phyloP scores from a whole-genome alignment of 2,797 vertebrate species.

The Graptemys geographica region DNA sequence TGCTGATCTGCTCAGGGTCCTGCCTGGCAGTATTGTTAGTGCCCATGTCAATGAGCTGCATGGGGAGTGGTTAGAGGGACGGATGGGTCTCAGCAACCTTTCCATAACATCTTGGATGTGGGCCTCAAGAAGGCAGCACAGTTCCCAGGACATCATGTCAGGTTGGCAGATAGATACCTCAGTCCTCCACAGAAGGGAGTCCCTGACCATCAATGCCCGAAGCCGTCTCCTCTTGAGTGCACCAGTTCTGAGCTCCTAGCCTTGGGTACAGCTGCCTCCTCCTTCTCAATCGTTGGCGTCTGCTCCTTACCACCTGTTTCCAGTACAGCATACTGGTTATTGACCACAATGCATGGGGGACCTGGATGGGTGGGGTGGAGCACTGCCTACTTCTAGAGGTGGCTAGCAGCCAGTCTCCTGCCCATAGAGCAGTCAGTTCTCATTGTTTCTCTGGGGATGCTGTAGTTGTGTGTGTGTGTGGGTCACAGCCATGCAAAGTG shows the following conservation, averaged over 20 bases:
- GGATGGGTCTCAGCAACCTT: not conserved
- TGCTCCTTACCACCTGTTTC: not conserved
- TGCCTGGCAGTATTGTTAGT: not conserved
- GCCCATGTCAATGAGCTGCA: not conserved
- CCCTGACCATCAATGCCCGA: not conserved
- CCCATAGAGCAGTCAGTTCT: not conserved
- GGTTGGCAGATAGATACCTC: not conserved
- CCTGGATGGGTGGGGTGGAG: not conserved
- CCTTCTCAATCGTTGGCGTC: not conserved
- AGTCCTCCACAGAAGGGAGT: not conserved
- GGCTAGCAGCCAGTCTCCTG: not conserved
- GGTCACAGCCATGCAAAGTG: not conserved
- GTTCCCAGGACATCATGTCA: not conserved
- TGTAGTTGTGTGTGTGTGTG: not conserved
- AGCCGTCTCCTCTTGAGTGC: not conserved
- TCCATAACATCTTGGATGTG: not conserved
- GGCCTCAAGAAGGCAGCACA: not conserved
- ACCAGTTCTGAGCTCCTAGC: not conserved
- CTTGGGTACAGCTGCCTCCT: not conserved
- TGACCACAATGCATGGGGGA: not conserved
- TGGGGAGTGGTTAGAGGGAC: not conserved
- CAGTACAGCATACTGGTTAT: not conserved
- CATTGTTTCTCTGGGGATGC: not conserved
- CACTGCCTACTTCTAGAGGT: not conserved
- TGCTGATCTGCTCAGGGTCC: not conserved